A percentile compares a stretch with the other conserved stretches of the same genome.
phyloP scores from a whole-genome alignment of 2,888 invertebrate genomes.

The Agrotis exclamationis region DNA sequence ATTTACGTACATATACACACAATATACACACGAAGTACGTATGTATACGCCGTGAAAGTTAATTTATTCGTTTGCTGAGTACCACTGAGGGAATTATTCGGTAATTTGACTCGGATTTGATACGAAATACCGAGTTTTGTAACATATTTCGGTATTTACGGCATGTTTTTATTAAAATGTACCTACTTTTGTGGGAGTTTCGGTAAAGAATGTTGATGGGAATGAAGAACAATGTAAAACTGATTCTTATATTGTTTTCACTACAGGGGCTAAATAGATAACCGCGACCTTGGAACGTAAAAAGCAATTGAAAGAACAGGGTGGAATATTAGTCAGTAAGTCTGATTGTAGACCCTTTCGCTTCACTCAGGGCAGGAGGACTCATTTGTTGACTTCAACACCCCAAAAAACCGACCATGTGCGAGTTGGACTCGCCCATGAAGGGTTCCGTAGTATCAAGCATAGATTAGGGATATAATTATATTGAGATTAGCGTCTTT shows the following conservation, averaged over 20 bases:
- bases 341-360: too few relatives aligned
- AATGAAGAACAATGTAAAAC: background rate
- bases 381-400: too few relatives aligned
- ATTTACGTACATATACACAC: constrained; percentile 38
- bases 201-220: background rate
- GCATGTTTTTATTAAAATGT: constrained; percentile 29
- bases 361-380: too few relatives aligned
- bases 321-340: too few relatives aligned
- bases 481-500: too few relatives aligned
- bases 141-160: constrained; percentile 24
- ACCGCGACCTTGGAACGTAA: too few relatives aligned
- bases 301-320: too few relatives aligned
- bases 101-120: constrained; percentile 57
- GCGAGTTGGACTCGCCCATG: too few relatives aligned
- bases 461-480: too few relatives aligned
- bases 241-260: background rate
- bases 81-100: constrained; percentile 52
- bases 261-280: too few relatives aligned
- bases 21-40: constrained; percentile 8
- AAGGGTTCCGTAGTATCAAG: too few relatives aligned
- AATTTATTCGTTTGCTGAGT: constrained; percentile 55
- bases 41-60: constrained; percentile 30
- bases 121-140: constrained; percentile 43
- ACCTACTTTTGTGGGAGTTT: constrained; percentile 3
- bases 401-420: too few relatives aligned